These are phyloP conservation scores for Leptopterna dolabrata DNA, from an alignment of 2,888 invertebrate genomes.

Conservation along the genomic window DNA sequence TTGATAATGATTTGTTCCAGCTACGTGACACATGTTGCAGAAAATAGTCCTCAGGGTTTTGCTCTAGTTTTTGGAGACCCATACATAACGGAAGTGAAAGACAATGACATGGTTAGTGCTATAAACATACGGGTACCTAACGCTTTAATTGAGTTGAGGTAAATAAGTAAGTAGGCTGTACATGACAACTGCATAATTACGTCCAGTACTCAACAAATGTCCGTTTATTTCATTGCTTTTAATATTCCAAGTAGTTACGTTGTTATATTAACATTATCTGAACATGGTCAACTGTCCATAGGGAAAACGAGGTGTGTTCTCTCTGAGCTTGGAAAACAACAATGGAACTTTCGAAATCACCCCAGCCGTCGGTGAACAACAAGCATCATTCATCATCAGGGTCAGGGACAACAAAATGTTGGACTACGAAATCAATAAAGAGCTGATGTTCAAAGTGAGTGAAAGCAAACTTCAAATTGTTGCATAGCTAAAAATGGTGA, in stretches of 20 bases:
- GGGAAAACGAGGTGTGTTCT: slow-evolving; percentile 87
- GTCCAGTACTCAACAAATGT: no score
- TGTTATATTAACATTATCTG: no score
- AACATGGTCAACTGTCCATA: slow-evolving; percentile 61
- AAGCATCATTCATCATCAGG: slow-evolving; percentile 82
- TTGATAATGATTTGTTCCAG: slow-evolving; percentile 67
- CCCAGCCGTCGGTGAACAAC: slow-evolving; percentile 84
- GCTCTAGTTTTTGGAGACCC: slow-evolving; percentile 78
- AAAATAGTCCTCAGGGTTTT: slow-evolving; percentile 85
- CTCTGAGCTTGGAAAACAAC: slow-evolving; percentile 80
- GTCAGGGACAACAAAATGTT: slow-evolving; percentile 84
- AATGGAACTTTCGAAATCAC: slow-evolving; percentile 90
- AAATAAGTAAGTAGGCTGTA: no score
- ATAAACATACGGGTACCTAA: not conserved
- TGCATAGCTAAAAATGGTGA: no score
- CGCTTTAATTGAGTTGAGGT: not conserved
- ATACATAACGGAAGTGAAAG: slow-evolving; percentile 78
- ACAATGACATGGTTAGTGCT: slow-evolving; percentile 73
- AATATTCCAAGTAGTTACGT: no score
- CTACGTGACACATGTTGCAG: slow-evolving; percentile 81
- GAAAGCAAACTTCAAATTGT: not conserved
- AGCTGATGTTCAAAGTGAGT: slow-evolving; percentile 78
- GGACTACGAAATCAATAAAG: slow-evolving; percentile 85
- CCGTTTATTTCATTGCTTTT: no score
- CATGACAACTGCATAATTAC: no score